phyloP scores from a whole-genome alignment of 2,797 vertebrate genomes.

The Cossypha polioptera region DNA sequence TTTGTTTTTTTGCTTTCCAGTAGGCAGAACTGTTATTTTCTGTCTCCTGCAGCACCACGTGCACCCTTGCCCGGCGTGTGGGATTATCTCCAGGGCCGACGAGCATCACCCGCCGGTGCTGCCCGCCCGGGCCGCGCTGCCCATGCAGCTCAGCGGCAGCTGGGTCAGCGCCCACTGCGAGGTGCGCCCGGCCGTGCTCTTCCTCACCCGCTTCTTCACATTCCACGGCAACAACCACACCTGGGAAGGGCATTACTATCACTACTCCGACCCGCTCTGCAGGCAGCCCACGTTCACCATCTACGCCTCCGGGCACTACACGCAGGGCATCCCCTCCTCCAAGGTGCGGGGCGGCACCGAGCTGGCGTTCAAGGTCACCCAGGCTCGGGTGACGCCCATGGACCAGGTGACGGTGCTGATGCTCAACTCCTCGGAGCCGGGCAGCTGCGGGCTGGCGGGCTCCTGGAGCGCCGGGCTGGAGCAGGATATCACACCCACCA shows the following conservation, averaged over 20 bases:
- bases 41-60: constrained; percentile 81
- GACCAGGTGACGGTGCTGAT: constrained; percentile 75
- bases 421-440: constrained; percentile 80
- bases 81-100: constrained; percentile 79
- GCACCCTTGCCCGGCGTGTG: constrained; percentile 86
- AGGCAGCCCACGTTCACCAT: constrained; percentile 84
- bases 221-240: constrained; percentile 78
- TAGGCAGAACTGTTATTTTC: not conserved
- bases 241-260: constrained; percentile 87
- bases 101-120: constrained; percentile 83
- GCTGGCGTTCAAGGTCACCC: constrained; percentile 85
- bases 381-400: constrained; percentile 79
- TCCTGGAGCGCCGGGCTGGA: constrained; percentile 81
- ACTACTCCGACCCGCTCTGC: constrained; percentile 88
- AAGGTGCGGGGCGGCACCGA: constrained; percentile 80
- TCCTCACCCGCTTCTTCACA: constrained; percentile 86
- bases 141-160: constrained; percentile 76
- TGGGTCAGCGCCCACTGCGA: constrained; percentile 88
- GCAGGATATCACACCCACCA: constrained; percentile 85
- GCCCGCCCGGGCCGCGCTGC: constrained; percentile 43
- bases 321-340: constrained; percentile 77
- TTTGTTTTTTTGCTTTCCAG: no score
- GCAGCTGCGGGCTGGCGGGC: constrained; percentile 81
- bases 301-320: constrained; percentile 82
- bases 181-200: constrained; percentile 84